Conservation (phyloP, 2,888 invertebrate genomes). For the Chloromyia formosa region DNA sequence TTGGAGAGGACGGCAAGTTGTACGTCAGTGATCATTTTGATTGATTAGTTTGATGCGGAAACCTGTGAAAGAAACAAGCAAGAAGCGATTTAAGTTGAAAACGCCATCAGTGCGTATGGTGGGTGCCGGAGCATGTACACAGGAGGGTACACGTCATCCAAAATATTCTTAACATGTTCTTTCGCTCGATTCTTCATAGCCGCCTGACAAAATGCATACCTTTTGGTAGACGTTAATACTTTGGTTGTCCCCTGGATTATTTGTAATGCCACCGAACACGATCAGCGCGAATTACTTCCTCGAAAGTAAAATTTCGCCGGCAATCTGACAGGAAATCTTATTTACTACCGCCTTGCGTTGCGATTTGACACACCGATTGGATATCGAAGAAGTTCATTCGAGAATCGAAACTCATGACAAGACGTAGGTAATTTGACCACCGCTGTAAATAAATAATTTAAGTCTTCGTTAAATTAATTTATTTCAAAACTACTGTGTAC, state of each 20-base stretch:
- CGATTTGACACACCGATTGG: not conserved
- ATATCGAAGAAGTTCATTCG: not conserved
- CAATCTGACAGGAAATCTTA: not conserved
- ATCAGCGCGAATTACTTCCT: not conserved
- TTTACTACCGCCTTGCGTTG: not conserved
- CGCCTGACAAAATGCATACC: no score
- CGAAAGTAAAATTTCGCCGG: not conserved
- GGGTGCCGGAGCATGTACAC: not conserved
- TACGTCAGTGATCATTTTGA: conserved; percentile 91
- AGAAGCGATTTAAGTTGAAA: not conserved
- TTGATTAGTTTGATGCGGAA: not conserved
- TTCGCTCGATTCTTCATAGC: no score
- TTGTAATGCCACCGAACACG: no score
- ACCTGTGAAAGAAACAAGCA: not conserved
- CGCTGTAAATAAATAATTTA: not conserved
- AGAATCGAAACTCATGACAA: not conserved
- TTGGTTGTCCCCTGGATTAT: no score
- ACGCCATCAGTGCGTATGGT: not conserved
- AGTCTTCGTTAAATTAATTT: no score
- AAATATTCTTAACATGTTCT: not conserved
- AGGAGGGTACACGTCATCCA: not conserved
- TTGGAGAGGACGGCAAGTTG: conserved; percentile 97
- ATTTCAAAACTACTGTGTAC: no score
- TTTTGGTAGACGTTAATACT: no score
- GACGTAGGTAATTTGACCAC: not conserved